Conservation (phyloP, 2,888 invertebrate genomes). For the Eristalis intricaria region DNA sequence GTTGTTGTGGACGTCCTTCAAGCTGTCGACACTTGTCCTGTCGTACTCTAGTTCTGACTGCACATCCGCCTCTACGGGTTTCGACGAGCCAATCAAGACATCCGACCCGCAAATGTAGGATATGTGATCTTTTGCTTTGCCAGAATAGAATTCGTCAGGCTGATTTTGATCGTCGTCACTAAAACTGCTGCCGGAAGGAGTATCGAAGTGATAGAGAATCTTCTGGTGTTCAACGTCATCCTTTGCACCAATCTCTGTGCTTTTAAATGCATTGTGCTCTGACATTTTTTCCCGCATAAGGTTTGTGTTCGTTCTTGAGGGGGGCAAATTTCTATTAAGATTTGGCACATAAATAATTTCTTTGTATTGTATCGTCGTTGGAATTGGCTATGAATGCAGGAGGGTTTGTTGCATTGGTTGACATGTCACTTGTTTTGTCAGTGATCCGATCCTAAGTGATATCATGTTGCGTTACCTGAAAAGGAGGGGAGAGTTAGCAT, state of each 20-base stretch:
- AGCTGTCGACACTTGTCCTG: conserved; percentile 15
- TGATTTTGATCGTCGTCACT: neutral
- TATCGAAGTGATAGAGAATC: neutral
- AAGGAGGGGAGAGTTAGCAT: neutral
- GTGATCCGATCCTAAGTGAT: neutral
- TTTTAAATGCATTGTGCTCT: neutral
- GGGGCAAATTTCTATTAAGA: neutral
- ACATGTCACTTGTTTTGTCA: neutral
- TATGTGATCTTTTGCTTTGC: neutral
- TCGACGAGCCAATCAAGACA: conserved; percentile 47
- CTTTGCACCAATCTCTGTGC: neutral
- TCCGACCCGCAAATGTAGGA: conserved; percentile 50
- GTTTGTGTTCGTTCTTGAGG: neutral
- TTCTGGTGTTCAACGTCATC: neutral
- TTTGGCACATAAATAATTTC: neutral
- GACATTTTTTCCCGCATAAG: neutral
- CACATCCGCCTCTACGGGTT: conserved; percentile 29
- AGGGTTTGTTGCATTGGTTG: neutral
- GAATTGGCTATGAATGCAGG: neutral
- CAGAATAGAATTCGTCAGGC: neutral
- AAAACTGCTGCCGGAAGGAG: conserved; percentile 10
- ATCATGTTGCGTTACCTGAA: neutral
- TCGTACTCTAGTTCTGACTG: conserved; percentile 12
- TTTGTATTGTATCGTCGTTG: neutral
- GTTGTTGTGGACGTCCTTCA: conserved; percentile 1